Base-by-base conservation (phyloP, 2,888 invertebrate genomes). In the Sinodicranocentrus sp. region DNA sequence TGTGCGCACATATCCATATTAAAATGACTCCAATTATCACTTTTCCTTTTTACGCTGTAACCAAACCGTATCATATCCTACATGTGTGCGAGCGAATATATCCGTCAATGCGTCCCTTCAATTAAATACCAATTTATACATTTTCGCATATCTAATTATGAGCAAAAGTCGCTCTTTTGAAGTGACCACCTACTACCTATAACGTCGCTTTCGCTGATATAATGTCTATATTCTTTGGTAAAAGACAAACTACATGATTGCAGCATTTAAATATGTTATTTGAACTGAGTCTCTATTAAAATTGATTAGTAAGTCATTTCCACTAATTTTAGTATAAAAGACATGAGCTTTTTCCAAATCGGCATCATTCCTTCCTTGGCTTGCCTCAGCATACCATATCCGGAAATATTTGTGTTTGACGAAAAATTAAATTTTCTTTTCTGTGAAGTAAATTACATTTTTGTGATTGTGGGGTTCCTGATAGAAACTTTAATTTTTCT, bases 301-400 rank as follows among this genome's bases (percentile, higher is more conserved):
- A 33, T 33, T 33, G 33, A 33, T 33, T 33, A 10, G 33, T 33
- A 33, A 33, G 33, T 33, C 33, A 33, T 33, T 33, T 10, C 3
- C 33, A 33, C 10, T 33, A 33, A 33, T 33, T 77, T 65, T 57
- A 33, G 77, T 77, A 77, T 77, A 77, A 77, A 77, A 77, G 77
- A 54, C 21, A 67, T 17, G 68, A 39, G 57, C 54, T 54, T 33
- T 28, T 15, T 52, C 57, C 21, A 68, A 54, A 57, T 26, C 33
- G 23, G 52, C 25, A 68, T 77, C 77, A 77, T 67, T 67, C 39
- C 67, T 68, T 77, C 68, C 57, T 54, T 68, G 68, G 57, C 77
- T 68, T 77, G 54, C 54, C 61, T 67, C 59, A 68, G 68, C 25
- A 59, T 13, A 25, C n/a, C 25, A 65, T 59, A 77, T 67, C 65